These are phyloP conservation scores for Salvelinus namaycush DNA, from an alignment of 2,113 vertebrate genomes.

Conservation along the genomic window DNA sequence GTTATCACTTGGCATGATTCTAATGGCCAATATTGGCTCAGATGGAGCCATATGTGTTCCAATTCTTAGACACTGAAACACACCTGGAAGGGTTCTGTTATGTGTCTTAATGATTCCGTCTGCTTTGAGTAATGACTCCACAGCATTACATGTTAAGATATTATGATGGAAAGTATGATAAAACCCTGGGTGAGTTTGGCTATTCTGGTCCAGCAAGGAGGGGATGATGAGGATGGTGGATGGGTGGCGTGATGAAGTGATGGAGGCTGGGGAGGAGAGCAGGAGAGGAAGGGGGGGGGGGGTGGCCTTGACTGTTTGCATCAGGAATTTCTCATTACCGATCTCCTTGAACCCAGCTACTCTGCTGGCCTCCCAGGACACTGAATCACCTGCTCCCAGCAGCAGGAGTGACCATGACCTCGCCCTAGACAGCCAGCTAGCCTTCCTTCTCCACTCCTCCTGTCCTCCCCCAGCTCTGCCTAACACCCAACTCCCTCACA, in stretches of 20 bases:
- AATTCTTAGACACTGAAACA: conserved; percentile 33
- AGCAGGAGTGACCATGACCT: conserved; percentile 69
- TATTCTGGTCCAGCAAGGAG: conserved; percentile 13
- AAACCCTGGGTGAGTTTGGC: neutral
- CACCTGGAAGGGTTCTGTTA: neutral
- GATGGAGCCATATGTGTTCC: conserved; percentile 31
- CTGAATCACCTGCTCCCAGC: conserved; percentile 75
- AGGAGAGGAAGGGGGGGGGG: conserved; percentile 16
- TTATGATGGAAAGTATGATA: neutral
- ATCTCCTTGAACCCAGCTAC: conserved; percentile 82
- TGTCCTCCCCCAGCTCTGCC: conserved; percentile 19
- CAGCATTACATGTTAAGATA: neutral
- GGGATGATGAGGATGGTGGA: conserved; percentile 35
- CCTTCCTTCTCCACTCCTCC: conserved; percentile 50
- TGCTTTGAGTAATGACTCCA: neutral
- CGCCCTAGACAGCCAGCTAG: conserved; percentile 78
- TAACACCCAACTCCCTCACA: conserved; percentile 11
- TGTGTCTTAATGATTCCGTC: neutral
- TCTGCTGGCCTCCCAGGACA: conserved; percentile 43
- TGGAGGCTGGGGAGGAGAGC: conserved; percentile 39
- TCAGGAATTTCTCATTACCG: conserved; percentile 82
- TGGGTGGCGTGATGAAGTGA: conserved; percentile 59
- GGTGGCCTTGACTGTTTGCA: conserved; percentile 72
- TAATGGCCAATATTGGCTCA: neutral
- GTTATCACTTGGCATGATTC: conserved; percentile 8